These are phyloP conservation scores for Lithodes maja DNA, from an alignment of 2,888 invertebrate genomes.

Conservation along the genomic window DNA sequence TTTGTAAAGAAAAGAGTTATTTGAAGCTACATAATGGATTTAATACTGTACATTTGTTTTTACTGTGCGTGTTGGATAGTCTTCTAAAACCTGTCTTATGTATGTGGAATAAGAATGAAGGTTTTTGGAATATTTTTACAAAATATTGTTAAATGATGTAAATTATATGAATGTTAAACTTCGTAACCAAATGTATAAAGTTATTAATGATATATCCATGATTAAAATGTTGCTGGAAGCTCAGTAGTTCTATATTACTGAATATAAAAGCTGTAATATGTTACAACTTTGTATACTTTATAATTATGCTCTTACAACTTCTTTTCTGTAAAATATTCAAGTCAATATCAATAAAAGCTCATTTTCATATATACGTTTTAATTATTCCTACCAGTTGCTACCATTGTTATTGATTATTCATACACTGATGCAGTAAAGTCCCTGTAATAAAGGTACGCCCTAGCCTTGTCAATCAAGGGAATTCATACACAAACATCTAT, in stretches of 20 bases:
- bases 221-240: background rate
- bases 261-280: background rate
- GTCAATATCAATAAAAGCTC: background rate
- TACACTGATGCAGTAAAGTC: no score
- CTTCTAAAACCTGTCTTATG: background rate
- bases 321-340: background rate
- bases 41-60: background rate
- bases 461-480: no score
- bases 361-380: background rate
- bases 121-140: background rate
- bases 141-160: background rate
- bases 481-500: no score
- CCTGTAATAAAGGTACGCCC: no score
- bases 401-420: no score
- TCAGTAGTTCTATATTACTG: background rate
- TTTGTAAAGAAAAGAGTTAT: no score
- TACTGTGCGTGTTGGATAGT: background rate
- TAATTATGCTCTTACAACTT: no score
- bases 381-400: background rate
- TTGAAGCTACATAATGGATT: no score
- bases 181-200: background rate
- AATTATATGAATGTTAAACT: background rate
- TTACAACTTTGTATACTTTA: background rate
- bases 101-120: background rate
- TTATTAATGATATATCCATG: background rate